phyloP scores from a whole-genome alignment of 2,797 vertebrate genomes.

The Leptodactylus fallax region DNA sequence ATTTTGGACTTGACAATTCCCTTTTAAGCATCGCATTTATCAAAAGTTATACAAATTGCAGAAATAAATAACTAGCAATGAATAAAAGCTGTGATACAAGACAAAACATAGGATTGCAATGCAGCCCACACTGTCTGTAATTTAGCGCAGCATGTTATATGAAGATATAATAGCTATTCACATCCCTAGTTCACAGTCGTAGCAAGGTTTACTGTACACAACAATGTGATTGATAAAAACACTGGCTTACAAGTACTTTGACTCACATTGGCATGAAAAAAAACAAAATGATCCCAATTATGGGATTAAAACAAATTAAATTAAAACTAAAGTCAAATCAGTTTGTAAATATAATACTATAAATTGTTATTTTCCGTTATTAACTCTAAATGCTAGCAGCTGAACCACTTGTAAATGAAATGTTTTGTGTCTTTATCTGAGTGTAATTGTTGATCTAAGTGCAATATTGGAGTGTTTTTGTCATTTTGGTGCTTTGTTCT shows the following conservation, averaged over 20 bases:
- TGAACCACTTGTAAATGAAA: not conserved
- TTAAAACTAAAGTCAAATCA: not conserved
- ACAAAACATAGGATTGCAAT: not conserved
- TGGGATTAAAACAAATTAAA: not conserved
- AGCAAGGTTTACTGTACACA: not conserved
- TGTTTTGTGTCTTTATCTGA: not conserved
- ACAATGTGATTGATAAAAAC: not conserved
- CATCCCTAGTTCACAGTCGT: not conserved
- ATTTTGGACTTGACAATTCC: too few relatives aligned
- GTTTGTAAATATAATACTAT: not conserved
- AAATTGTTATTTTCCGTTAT: not conserved
- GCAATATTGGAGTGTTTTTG: not conserved
- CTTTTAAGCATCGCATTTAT: not conserved
- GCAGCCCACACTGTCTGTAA: not conserved
- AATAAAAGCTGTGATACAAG: not conserved
- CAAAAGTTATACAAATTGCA: not conserved
- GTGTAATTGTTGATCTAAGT: not conserved
- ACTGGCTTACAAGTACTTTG: not conserved
- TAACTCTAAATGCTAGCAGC: too few relatives aligned
- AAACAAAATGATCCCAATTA: not conserved
- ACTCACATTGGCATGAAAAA: not conserved
- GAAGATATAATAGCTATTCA: not conserved
- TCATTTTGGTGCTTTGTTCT: not conserved
- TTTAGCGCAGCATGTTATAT: not conserved
- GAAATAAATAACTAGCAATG: not conserved